Conservation (phyloP, 2,797 vertebrate species). For the Coregonus sp. region DNA sequence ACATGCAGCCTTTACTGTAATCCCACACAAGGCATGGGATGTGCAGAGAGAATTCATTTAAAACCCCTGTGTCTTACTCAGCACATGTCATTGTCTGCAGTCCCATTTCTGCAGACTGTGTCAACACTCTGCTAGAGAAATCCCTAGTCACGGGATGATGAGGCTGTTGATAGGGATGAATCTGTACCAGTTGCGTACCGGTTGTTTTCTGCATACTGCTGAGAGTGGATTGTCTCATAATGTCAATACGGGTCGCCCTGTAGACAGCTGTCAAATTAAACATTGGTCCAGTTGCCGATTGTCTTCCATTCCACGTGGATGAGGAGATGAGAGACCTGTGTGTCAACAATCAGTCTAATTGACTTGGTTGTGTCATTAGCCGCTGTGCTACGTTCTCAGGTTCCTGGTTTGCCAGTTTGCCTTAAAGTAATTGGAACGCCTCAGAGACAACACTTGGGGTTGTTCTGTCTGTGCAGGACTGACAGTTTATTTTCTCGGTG, state of each 20-base stretch:
- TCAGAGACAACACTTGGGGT: conserved; percentile 55
- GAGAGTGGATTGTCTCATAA: conserved; percentile 61
- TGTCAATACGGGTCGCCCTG: conserved; percentile 61
- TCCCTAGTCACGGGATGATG: conserved; percentile 52
- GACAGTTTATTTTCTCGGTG: conserved; percentile 66
- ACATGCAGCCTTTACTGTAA: neutral
- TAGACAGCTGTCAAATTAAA: conserved; percentile 70
- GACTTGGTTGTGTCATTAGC: conserved; percentile 78
- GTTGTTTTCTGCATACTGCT: conserved; percentile 61
- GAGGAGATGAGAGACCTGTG: conserved; percentile 51
- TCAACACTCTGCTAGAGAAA: conserved; percentile 45
- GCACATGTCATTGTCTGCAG: conserved; percentile 53
- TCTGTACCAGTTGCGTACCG: neutral
- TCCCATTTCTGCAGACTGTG: conserved; percentile 50
- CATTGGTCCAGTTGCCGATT: conserved; percentile 44
- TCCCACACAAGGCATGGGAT: neutral
- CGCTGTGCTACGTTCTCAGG: conserved; percentile 73
- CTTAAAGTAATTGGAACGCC: conserved; percentile 77
- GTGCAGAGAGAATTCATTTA: neutral
- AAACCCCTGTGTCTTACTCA: conserved; percentile 45
- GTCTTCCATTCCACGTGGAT: conserved; percentile 21
- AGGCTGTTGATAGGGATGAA: neutral
- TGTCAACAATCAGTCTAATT: conserved; percentile 72
- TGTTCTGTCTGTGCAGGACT: conserved; percentile 61
- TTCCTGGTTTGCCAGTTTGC: conserved; percentile 74